Evolutionary conservation across 2,113 vertebrate species (phyloP).

Genomic region (Macquaria ambigua): DNA sequence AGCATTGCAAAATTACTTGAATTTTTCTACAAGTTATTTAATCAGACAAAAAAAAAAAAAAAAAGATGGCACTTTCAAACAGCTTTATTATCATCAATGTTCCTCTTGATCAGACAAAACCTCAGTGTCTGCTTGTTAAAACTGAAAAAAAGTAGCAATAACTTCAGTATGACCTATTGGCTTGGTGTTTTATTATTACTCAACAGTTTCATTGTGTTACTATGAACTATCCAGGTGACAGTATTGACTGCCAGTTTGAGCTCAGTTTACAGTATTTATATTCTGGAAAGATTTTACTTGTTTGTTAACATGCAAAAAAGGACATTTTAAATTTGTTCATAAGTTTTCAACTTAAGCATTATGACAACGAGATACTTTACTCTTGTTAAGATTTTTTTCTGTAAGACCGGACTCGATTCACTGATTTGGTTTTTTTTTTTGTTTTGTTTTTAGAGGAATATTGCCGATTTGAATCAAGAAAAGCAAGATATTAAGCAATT

Average conservation of each 20-base stretch:
- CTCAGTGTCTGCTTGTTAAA: conserved; percentile 44
- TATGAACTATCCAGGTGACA: conserved; percentile 63
- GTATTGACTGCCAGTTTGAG: conserved; percentile 71
- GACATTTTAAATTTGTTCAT: neutral
- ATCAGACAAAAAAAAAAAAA: conserved; percentile 51
- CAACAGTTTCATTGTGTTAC: conserved; percentile 24
- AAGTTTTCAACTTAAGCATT: neutral
- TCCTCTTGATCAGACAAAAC: conserved; percentile 45
- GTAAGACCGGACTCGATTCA: neutral
- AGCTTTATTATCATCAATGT: conserved; percentile 29
- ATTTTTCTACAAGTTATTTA: conserved; percentile 77
- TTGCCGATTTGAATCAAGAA: conserved; percentile 28
- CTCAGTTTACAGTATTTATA: conserved; percentile 78
- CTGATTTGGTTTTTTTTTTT: neutral
- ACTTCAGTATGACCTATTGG: conserved; percentile 58
- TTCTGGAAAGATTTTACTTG: conserved; percentile 7
- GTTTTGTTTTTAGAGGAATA: conserved; percentile 1
- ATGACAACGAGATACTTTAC: neutral
- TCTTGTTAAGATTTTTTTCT: neutral
- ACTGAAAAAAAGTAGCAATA: conserved; percentile 73
- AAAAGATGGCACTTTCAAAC: conserved; percentile 75
- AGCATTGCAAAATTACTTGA: conserved; percentile 79
- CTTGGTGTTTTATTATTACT: conserved; percentile 28
- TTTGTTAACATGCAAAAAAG: conserved; percentile 27
- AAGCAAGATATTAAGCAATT: conserved; percentile 18